These are phyloP conservation scores for Xyrauchen texanus DNA, from an alignment of 2,113 vertebrate species.

Conservation along the genomic window DNA sequence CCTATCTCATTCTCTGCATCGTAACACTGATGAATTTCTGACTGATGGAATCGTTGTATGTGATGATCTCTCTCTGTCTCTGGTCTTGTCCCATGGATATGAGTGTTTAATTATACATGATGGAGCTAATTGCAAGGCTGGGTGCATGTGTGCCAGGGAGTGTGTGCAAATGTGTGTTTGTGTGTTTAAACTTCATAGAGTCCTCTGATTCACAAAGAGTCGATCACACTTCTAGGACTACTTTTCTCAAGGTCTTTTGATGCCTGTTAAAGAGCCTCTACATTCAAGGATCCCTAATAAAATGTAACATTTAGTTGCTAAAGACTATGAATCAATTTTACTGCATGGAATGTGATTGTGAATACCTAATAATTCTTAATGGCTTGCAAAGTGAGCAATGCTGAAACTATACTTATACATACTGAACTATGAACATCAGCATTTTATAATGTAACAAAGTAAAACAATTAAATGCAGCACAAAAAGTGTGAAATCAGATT, in stretches of 20 bases:
- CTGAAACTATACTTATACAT: neutral
- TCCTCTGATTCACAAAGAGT: constrained; percentile 27
- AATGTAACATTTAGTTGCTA: neutral
- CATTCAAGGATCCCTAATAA: neutral
- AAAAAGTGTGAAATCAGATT: constrained; percentile 42
- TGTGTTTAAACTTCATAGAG: constrained; percentile 38
- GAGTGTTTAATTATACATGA: constrained; percentile 55
- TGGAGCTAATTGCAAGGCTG: constrained; percentile 37
- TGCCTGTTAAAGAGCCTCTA: neutral
- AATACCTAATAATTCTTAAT: neutral
- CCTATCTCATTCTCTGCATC: too few relatives aligned
- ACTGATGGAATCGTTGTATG: too few relatives aligned
- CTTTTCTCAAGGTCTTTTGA: neutral
- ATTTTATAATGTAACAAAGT: constrained; percentile 52
- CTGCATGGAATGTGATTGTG: too few relatives aligned
- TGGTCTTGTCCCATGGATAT: constrained; percentile 56
- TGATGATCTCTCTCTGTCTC: neutral
- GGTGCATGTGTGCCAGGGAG: constrained; percentile 11
- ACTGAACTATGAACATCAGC: neutral
- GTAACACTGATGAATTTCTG: too few relatives aligned
- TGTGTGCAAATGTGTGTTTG: constrained; percentile 6
- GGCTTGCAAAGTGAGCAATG: too few relatives aligned
- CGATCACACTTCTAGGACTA: neutral
- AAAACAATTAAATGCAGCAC: constrained; percentile 58
- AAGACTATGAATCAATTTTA: neutral